These are phyloP conservation scores for Nesometra sesokonis DNA, from an alignment of 35 echinoderm and acorn worm genomes.

Conservation along the genomic window DNA sequence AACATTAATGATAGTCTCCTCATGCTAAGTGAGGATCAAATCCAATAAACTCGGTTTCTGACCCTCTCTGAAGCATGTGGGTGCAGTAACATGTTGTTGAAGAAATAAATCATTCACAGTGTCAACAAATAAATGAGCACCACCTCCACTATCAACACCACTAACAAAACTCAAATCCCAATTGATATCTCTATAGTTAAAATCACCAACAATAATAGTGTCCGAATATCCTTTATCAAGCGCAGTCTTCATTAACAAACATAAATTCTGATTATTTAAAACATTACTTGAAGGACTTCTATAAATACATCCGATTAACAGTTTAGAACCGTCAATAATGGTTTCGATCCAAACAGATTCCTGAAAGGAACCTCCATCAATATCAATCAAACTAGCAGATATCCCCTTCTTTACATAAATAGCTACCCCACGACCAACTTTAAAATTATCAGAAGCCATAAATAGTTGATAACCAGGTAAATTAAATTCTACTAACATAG, in stretches of 20 bases:
- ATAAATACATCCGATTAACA: slow-evolving; percentile 6
- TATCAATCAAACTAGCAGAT: not conserved
- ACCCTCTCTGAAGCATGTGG: not conserved
- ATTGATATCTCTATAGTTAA: not conserved
- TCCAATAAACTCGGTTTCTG: not conserved
- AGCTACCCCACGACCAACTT: not conserved
- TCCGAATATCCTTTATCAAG: not conserved
- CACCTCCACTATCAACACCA: not conserved
- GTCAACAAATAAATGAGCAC: not conserved
- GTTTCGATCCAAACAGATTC: not conserved
- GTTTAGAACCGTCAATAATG: too few relatives aligned
- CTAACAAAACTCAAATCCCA: not conserved
- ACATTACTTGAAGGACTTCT: not conserved
- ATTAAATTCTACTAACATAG: not conserved
- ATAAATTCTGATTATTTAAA: not conserved
- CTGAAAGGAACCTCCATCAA: not conserved
- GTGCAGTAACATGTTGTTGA: not conserved
- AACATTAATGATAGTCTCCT: not conserved
- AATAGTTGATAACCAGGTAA: not conserved
- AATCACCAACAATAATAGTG: not conserved
- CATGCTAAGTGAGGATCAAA: slow-evolving; percentile 4
- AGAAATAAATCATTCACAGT: not conserved
- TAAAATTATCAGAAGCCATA: not conserved
- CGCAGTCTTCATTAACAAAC: not conserved
- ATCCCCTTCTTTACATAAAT: not conserved